Conservation (phyloP, 2,113 vertebrate genomes). For the Ceuthmochares aereus region DNA sequence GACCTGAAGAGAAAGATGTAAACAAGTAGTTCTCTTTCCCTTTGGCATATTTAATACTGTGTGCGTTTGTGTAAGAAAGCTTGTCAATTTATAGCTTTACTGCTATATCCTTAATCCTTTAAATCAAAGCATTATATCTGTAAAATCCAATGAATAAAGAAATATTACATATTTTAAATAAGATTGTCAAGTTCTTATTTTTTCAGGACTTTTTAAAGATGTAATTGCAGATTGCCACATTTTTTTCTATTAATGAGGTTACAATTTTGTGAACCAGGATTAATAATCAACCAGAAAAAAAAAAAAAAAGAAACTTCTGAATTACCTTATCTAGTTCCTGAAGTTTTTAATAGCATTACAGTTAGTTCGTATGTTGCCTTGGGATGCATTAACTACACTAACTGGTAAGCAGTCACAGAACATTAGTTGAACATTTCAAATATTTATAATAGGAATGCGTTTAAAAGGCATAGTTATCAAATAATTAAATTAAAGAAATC, state of each 20-base stretch:
- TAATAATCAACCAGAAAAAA: neutral
- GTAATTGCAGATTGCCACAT: neutral
- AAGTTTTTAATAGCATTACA: neutral
- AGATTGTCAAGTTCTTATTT: neutral
- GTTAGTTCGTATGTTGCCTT: neutral
- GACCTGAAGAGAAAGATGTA: neutral
- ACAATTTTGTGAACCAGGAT: neutral
- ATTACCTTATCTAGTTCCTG: neutral
- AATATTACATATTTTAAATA: neutral
- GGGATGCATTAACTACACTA: neutral
- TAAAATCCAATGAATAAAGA: neutral
- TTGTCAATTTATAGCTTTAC: neutral
- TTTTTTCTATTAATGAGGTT: neutral
- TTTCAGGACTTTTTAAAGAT: neutral
- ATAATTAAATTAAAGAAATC: neutral
- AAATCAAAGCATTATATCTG: neutral
- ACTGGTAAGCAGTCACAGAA: neutral
- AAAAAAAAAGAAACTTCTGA: neutral
- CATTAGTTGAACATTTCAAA: neutral
- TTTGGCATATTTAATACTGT: neutral
- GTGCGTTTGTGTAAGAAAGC: neutral
- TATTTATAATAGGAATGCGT: neutral
- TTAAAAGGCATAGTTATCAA: neutral
- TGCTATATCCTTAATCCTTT: neutral
- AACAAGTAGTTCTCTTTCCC: neutral